These are phyloP conservation scores for Xanthorhoe designata DNA, from an alignment of 2,888 invertebrate genomes.

Conservation along the genomic window DNA sequence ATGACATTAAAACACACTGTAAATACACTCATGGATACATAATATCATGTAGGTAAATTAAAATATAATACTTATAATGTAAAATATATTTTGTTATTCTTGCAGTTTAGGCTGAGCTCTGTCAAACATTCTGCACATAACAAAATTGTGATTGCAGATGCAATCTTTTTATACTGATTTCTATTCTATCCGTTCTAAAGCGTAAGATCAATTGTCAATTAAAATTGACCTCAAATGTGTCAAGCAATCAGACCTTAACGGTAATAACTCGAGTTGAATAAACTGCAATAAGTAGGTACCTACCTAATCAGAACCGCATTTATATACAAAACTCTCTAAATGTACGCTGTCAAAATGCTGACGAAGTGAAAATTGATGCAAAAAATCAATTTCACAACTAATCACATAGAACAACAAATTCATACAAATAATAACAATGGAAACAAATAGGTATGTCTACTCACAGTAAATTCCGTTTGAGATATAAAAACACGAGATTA, in stretches of 20 bases:
- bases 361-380: slow-evolving; percentile 40
- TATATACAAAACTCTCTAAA: slow-evolving; percentile 21
- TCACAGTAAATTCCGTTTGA: slow-evolving; percentile 36
- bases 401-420: background rate
- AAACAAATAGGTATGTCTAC: slow-evolving; percentile 20
- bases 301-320: slow-evolving; percentile 7
- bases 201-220: slow-evolving; percentile 47
- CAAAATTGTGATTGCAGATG: too few species aligned
- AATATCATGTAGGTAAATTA: too few species aligned
- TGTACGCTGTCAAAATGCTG: slow-evolving; percentile 44
- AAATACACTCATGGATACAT: too few species aligned
- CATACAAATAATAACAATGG: background rate
- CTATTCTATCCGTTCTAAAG: background rate
- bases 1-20: too few species aligned
- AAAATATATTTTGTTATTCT: too few species aligned
- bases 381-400: slow-evolving; percentile 31
- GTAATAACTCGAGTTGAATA: slow-evolving; percentile 28
- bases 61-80: too few species aligned
- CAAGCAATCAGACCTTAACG: slow-evolving; percentile 26
- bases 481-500: slow-evolving; percentile 32
- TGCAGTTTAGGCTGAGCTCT: too few species aligned
- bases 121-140: too few species aligned
- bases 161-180: background rate
- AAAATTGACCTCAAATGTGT: slow-evolving; percentile 43
- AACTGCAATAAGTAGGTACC: slow-evolving; percentile 19